Conservation (phyloP, 2,113 vertebrate species). For the Corythoichthys intestinalis region DNA sequence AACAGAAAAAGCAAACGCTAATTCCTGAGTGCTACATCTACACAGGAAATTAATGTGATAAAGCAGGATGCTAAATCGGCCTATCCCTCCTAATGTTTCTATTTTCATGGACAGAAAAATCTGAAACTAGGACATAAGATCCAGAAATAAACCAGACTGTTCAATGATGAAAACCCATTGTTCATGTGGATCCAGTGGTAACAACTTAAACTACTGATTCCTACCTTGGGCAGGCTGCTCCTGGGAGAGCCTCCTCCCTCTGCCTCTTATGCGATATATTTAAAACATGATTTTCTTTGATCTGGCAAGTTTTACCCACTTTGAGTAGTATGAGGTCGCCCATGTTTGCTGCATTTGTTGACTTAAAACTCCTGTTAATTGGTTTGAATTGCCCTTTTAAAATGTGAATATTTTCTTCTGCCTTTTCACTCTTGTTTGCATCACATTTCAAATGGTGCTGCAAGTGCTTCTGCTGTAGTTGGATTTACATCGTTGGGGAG, state of each 20-base stretch:
- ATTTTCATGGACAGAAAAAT: conserved; percentile 28
- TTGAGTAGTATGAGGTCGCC: conserved; percentile 16
- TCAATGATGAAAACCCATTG: conserved; percentile 17
- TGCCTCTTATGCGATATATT: conserved; percentile 44
- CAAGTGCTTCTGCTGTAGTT: neutral
- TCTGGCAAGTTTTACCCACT: conserved; percentile 39
- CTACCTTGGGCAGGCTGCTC: conserved; percentile 38
- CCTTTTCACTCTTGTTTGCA: neutral
- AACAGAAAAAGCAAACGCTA: conserved; percentile 5
- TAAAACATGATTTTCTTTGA: conserved; percentile 59
- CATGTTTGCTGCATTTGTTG: conserved; percentile 30
- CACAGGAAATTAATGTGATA: conserved; percentile 14
- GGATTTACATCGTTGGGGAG: neutral
- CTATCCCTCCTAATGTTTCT: conserved; percentile 35
- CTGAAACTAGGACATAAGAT: conserved; percentile 50
- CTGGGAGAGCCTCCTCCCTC: conserved; percentile 36
- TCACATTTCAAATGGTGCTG: neutral
- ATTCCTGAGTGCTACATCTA: conserved; percentile 7
- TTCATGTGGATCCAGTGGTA: conserved; percentile 28
- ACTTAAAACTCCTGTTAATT: conserved; percentile 20
- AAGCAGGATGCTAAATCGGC: conserved; percentile 32
- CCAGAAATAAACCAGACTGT: conserved; percentile 52
- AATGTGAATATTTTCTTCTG: conserved; percentile 7
- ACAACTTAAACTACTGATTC: conserved; percentile 33
- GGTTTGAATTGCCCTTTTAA: conserved; percentile 14